Evolutionary conservation across 2,113 vertebrate species (phyloP).

Genomic region (Psammodynastes pulverulentus): DNA sequence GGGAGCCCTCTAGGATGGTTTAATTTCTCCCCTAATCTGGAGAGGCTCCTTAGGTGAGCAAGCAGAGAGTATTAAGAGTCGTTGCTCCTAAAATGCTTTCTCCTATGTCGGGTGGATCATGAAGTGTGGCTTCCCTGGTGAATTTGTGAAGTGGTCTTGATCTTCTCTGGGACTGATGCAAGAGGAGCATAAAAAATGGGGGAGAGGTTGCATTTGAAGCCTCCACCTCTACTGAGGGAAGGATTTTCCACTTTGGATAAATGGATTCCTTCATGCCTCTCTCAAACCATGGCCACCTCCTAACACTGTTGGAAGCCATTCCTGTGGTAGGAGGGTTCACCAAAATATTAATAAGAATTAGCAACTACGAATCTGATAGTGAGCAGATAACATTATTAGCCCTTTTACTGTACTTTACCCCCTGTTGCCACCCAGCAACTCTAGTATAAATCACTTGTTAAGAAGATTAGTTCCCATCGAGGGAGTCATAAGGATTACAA

Average conservation of each 20-base stretch:
- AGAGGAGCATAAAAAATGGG: background rate
- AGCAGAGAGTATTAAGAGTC: background rate
- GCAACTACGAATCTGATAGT: conserved; percentile 42
- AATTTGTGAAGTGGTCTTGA: background rate
- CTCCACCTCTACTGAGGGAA: background rate
- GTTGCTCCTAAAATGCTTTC: background rate
- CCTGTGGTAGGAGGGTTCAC: background rate
- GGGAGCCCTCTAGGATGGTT: background rate
- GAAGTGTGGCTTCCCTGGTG: background rate
- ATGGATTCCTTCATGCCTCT: background rate
- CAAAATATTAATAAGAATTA: background rate
- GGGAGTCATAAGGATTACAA: conserved; percentile 41
- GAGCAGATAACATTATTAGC: conserved; percentile 49
- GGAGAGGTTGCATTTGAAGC: background rate
- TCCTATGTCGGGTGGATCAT: background rate
- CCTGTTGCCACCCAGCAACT: conserved; percentile 37
- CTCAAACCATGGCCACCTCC: background rate
- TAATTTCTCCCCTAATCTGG: background rate
- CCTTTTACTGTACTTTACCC: conserved; percentile 47
- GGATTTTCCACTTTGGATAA: background rate
- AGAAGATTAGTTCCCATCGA: conserved; percentile 45
- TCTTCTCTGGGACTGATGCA: background rate
- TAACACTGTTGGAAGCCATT: background rate
- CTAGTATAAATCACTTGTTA: conserved; percentile 44
- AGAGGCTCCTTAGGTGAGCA: background rate